Evolutionary conservation across 2,888 invertebrate genomes (phyloP), one percentile per base, ranked within the genome.

Genomic region (Meiosimyza platycephala): DNA sequence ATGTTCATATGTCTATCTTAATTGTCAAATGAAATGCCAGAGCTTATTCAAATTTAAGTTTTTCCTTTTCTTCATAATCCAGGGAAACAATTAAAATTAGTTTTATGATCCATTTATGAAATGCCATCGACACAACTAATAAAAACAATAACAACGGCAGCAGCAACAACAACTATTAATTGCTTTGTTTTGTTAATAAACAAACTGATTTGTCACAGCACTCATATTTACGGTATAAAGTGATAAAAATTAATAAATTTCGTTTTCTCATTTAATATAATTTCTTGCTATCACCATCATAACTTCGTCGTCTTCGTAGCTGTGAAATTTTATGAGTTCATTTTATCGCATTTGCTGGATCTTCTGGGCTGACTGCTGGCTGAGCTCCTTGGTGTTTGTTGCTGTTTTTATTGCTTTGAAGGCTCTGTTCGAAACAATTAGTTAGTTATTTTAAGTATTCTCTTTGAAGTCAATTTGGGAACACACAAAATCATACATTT

Each of bases 41-140:
- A 28, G 28, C 28, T 28, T 28, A 28, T 28, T 28, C 0, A 28
- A 28, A 40, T 40, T 40, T 40, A 9, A 40, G 9, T 40, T 40
- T 40, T 7, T 40, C 9, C 9, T 6, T 7, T 40, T 40, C 9
- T 40, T 40, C 40, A 57, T 57, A 22, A 57, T 57, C 57, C 28
- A 3, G 12, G 18, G 16, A 18, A 57, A 48, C 13, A 67, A 57
- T 40, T 67, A 11, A 54, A 70, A 62, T 62, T 33, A 63, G 47
- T 70, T 70, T 70, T 52, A 70, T 18, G 62, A 70, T 70, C 70
- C 18, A 28, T 12, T 63, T 70, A 52, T 62, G 48, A 62, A 52
- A 40, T 40, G 33, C 67, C 48, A 15, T 16, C 54, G 22, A 57
- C 22, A 57, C 55, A 40, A 40, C 40, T 40, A 40, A 40, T 15